These are phyloP conservation scores for Tribolium madens DNA, from an alignment of 1,140 invertebrate genomes.

Conservation along the genomic window DNA sequence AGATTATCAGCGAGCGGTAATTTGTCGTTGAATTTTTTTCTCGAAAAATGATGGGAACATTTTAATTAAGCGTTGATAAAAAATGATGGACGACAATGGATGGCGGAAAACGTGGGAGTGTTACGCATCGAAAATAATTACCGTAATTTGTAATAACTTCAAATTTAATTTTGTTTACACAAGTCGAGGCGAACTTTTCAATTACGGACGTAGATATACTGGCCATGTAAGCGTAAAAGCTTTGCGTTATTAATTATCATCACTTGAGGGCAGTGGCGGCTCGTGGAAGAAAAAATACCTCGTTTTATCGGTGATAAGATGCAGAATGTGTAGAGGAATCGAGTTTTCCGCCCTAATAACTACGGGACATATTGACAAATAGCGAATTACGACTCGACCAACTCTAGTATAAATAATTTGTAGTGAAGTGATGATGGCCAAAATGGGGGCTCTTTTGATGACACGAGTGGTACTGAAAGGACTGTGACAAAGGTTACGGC, in stretches of 20 bases:
- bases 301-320: background rate
- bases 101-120: background rate
- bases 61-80: slow-evolving; percentile 25
- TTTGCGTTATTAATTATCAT: slow-evolving; percentile 25
- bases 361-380: background rate
- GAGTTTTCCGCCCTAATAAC: background rate
- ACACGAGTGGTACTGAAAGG: background rate
- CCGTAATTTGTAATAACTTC: slow-evolving; percentile 36
- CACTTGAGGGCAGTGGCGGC: background rate
- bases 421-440: background rate
- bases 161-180: slow-evolving; percentile 28
- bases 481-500: background rate
- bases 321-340: background rate
- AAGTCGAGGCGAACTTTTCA: slow-evolving; percentile 19
- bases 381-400: background rate
- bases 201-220: slow-evolving; percentile 17
- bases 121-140: slow-evolving; percentile 20
- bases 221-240: slow-evolving; percentile 18
- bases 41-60: slow-evolving; percentile 12
- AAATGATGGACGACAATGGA: background rate
- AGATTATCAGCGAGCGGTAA: slow-evolving; percentile 10
- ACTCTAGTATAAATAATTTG: background rate
- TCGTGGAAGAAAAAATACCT: background rate
- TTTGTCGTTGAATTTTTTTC: slow-evolving; percentile 22
- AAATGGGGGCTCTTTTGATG: background rate